A percentile compares a stretch with the other conserved stretches of the same genome.
phyloP scores from a whole-genome alignment of 2,888 invertebrate species.

The Trissoscelio sp. region DNA sequence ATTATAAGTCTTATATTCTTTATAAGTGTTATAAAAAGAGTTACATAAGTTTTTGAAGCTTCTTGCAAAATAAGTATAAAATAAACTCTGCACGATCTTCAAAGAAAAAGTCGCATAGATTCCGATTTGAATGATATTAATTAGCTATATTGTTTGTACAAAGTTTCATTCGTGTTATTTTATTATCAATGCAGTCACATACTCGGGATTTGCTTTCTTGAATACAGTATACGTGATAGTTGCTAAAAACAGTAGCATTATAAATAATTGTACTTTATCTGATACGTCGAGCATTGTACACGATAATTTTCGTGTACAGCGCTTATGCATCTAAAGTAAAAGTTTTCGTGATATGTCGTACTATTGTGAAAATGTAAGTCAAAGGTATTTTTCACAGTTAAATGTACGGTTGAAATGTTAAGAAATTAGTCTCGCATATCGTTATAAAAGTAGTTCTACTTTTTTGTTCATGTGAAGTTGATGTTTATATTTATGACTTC shows the following conservation, averaged over 20 bases:
- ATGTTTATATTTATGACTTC: neutral
- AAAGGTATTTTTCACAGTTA: slow-evolving; percentile 1
- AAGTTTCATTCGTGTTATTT: neutral
- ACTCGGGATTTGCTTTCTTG: neutral
- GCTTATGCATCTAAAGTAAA: neutral
- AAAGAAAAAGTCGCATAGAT: neutral
- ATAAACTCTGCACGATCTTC: neutral
- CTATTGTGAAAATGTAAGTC: slow-evolving; percentile 8
- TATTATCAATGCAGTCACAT: slow-evolving; percentile 7
- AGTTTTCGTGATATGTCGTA: slow-evolving; percentile 16
- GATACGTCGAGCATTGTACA: neutral
- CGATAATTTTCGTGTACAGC: slow-evolving; percentile 7
- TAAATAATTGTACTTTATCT: slow-evolving; percentile 31
- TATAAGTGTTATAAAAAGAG: no score
- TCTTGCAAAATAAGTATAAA: neutral
- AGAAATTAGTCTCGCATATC: neutral
- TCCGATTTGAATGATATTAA: neutral
- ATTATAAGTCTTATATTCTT: no score
- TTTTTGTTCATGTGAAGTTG: neutral
- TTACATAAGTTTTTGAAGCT: no score
- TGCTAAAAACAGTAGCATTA: slow-evolving; percentile 17
- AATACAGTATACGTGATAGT: slow-evolving; percentile 5
- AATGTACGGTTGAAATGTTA: neutral
- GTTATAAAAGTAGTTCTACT: neutral
- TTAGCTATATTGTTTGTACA: neutral